These are phyloP conservation scores for Litocranius walleri DNA, from an alignment of 2,113 vertebrate genomes.

Conservation along the genomic window DNA sequence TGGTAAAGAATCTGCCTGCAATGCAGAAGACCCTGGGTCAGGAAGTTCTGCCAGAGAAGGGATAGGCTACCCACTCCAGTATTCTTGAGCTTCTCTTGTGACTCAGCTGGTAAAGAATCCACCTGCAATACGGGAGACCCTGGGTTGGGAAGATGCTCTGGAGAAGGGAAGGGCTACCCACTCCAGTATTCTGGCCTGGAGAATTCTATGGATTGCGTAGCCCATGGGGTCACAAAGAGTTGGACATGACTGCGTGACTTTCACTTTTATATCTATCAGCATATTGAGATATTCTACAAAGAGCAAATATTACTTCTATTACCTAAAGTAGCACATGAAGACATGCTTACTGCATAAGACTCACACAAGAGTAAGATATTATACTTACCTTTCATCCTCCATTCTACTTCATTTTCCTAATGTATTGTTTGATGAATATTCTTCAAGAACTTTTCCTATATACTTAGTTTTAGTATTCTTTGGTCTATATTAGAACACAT, in stretches of 20 bases:
- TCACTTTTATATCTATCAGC: neutral
- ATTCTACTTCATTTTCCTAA: neutral
- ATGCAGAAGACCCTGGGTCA: neutral
- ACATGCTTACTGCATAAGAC: neutral
- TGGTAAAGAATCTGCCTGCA: neutral
- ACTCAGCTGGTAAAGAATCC: neutral
- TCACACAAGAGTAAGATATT: neutral
- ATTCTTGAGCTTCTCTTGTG: neutral
- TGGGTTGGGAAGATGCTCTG: neutral
- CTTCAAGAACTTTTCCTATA: neutral
- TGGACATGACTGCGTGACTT: no score
- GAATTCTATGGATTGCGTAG: neutral
- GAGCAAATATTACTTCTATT: neutral
- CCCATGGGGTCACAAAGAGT: neutral
- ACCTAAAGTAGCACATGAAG: neutral
- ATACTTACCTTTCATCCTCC: neutral
- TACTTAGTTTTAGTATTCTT: neutral
- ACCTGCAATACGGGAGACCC: neutral
- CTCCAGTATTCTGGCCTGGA: neutral
- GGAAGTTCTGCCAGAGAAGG: neutral
- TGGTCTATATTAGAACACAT: neutral
- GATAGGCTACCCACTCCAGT: neutral
- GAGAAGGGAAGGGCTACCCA: neutral
- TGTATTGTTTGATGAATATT: neutral
- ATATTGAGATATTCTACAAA: neutral